phyloP scores from a whole-genome alignment of 1,140 invertebrate species.

The Teleopsis dalmanni region DNA sequence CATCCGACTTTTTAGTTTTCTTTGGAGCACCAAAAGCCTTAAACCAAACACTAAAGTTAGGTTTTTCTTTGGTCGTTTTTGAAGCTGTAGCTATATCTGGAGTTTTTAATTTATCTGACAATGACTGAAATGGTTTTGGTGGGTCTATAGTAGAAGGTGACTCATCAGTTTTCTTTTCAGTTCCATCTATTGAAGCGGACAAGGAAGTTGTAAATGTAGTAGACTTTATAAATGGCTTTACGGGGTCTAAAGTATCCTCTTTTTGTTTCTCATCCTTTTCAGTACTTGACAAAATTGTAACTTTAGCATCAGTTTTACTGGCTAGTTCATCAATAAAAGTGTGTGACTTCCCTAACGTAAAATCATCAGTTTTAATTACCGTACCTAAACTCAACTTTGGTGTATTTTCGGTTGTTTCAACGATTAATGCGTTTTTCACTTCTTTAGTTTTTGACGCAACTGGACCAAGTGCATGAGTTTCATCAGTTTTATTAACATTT shows the following conservation, averaged over 20 bases:
- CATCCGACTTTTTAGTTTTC: slow-evolving; percentile 42
- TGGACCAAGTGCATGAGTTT: slow-evolving; percentile 39
- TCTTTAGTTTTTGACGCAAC: slow-evolving; percentile 49
- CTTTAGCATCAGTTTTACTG: slow-evolving; percentile 18
- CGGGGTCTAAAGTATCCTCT: too few relatives aligned
- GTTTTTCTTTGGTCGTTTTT: slow-evolving; percentile 56
- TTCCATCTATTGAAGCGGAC: not conserved
- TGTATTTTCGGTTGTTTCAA: slow-evolving; percentile 54
- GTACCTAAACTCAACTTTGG: slow-evolving; percentile 75
- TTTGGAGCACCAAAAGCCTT: slow-evolving; percentile 81
- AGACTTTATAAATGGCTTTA: slow-evolving; percentile 4
- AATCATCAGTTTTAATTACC: slow-evolving; percentile 60
- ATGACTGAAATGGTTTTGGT: slow-evolving; percentile 26
- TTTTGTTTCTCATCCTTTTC: slow-evolving; percentile 31
- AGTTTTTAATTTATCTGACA: slow-evolving; percentile 19
- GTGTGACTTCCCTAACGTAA: slow-evolving; percentile 52
- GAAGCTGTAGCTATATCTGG: slow-evolving; percentile 38
- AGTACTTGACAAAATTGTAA: not conserved
- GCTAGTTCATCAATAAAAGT: slow-evolving; percentile 51
- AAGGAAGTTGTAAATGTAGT: slow-evolving; percentile 1
- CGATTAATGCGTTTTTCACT: slow-evolving; percentile 47
- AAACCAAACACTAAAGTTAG: slow-evolving; percentile 83
- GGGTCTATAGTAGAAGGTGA: slow-evolving; percentile 17
- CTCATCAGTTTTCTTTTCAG: slow-evolving; percentile 1
- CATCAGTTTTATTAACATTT: slow-evolving; percentile 49